A percentile compares a stretch with the other conserved stretches of the same genome.
Conservation (phyloP, 2,888 invertebrate species). For the Pedicia rivosa region DNA sequence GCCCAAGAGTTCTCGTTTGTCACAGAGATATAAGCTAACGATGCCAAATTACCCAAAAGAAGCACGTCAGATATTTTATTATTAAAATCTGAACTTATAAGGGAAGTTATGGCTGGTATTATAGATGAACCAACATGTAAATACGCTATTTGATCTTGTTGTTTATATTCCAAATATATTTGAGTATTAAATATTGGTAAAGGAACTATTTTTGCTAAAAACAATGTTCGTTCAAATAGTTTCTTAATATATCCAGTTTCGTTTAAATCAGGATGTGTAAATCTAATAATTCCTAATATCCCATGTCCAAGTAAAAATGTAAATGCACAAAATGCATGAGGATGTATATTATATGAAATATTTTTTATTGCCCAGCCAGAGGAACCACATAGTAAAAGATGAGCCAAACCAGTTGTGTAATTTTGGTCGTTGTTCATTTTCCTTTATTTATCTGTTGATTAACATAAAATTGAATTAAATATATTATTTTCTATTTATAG, state of each 20-base stretch:
- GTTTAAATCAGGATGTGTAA: slow-evolving; percentile 8
- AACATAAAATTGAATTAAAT: no score
- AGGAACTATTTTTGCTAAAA: slow-evolving; percentile 1
- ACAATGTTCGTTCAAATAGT: neutral
- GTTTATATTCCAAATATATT: neutral
- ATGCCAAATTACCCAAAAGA: slow-evolving; percentile 5
- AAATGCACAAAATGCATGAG: slow-evolving; percentile 12
- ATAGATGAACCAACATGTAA: slow-evolving; percentile 1
- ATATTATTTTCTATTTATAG: no score
- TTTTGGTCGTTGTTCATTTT: neutral
- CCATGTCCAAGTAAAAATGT: slow-evolving; percentile 13
- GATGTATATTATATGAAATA: neutral
- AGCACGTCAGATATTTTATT: slow-evolving; percentile 2
- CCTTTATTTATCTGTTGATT: no score
- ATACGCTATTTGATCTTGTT: neutral
- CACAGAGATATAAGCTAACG: slow-evolving; percentile 6
- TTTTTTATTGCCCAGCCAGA: slow-evolving; percentile 14
- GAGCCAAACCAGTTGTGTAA: slow-evolving; percentile 12
- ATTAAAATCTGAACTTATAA: no score
- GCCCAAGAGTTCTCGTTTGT: slow-evolving; percentile 9
- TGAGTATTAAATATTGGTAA: slow-evolving; percentile 5
- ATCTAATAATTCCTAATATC: slow-evolving; percentile 12
- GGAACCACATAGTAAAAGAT: slow-evolving; percentile 13
- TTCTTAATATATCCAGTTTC: neutral
- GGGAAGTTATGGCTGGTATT: neutral